These are phyloP conservation scores for Adrianichthys oophorus DNA, from an alignment of 2,797 vertebrate species.

Conservation along the genomic window DNA sequence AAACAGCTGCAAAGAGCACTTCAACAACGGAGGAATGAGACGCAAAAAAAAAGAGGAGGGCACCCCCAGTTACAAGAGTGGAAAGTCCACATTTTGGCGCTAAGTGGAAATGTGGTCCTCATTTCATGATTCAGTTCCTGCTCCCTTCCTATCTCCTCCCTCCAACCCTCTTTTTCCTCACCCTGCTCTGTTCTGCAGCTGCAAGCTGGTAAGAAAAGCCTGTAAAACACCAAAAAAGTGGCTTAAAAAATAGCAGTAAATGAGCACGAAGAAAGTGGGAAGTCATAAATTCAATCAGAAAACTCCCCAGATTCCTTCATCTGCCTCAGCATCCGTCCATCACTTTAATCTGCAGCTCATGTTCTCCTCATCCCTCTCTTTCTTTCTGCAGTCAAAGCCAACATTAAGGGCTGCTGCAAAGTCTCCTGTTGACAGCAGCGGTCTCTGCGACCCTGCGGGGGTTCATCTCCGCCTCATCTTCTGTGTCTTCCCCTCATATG, in stretches of 20 bases:
- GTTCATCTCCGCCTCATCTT: slow-evolving; percentile 53
- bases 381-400: slow-evolving; percentile 39
- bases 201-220: slow-evolving; percentile 64
- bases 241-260: slow-evolving; percentile 51
- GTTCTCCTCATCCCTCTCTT: slow-evolving; percentile 40
- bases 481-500: slow-evolving; percentile 54
- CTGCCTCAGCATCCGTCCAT: slow-evolving; percentile 26
- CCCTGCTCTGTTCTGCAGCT: slow-evolving; percentile 62
- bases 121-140: slow-evolving; percentile 79
- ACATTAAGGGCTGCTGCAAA: slow-evolving; percentile 38
- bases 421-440: slow-evolving; percentile 35
- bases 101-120: slow-evolving; percentile 77
- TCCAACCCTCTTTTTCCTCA: slow-evolving; percentile 55
- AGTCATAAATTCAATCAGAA: background rate
- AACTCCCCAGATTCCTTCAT: background rate
- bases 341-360: slow-evolving; percentile 56
- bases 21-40: slow-evolving; percentile 12
- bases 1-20: slow-evolving; percentile 52
- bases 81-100: slow-evolving; percentile 68
- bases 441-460: slow-evolving; percentile 24
- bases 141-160: slow-evolving; percentile 55
- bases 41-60: slow-evolving; percentile 13
- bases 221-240: slow-evolving; percentile 69
- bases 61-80: slow-evolving; percentile 57
- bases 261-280: background rate